Base-by-base conservation (phyloP, 2,888 invertebrate genomes). In the Blastobasis adustella region DNA sequence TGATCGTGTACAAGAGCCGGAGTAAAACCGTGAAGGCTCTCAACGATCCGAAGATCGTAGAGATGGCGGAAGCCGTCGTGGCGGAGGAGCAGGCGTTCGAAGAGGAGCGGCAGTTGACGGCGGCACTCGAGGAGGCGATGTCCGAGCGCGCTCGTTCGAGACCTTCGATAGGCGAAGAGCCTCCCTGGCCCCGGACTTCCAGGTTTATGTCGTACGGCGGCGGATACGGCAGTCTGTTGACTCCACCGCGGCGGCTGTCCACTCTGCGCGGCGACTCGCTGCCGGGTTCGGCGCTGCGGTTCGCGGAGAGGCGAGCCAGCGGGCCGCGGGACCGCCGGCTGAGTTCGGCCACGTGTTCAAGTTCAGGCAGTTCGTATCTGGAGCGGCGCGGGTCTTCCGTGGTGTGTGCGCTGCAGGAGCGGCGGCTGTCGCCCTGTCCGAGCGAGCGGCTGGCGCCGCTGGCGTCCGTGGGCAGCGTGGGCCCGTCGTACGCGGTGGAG, bases 1-100 rank as follows among this genome's bases (percentile, higher is more conserved):
- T 97, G 73, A 94, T 97, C 66, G 92, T 97, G 59, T 97, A 96
- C 90, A 97, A 97, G 84, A 96, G 95, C 81, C 94, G 94, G 65
- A 93, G 93, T 73, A 93, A 93, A 89, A 91, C 93, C 56, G 91
- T 93, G 55, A 93, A 92, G 71, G 93, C 93, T 49, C 76, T 93
- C 56, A 93, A 93, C 75, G 95, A 96, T 80, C 95, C 95, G 41
- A 93, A 94, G 74, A 87, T 95, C 75, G 95, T 94, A 37, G 94
- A 94, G 48, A 91, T 94, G 49, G 94, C 93, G 0, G 95, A 94
- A 57, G 94, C 93, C 2, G 95, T 93, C 51, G 93, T 94, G 53
- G 91, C 90, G 46, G 91, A 91, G 63, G 91, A 91, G 79, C 91
- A 93, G 61, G 89, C 88, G 5, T 91, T 91, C 49, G 92, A 92